phyloP scores from a whole-genome alignment of 2,113 vertebrate species.

The Siniperca chuatsi region DNA sequence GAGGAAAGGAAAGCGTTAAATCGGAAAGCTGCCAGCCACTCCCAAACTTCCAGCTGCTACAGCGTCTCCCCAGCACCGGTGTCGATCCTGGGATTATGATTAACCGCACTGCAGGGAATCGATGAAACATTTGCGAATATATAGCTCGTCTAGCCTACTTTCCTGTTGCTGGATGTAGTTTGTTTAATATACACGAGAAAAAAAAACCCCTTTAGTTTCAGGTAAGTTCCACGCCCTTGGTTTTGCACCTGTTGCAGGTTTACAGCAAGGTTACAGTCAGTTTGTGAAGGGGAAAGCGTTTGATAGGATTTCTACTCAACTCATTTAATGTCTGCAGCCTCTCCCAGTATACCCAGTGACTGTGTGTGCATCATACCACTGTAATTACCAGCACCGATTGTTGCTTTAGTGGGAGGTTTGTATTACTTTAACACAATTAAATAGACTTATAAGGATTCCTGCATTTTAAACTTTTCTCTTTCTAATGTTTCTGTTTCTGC shows the following conservation, averaged over 20 bases:
- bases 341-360: constrained; percentile 18
- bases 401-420: not conserved
- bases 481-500: not conserved
- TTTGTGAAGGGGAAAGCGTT: not conserved
- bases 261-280: not conserved
- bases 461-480: not conserved
- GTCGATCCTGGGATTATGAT: constrained; percentile 35
- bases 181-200: not conserved
- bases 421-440: not conserved
- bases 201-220: not conserved
- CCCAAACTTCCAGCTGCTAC: constrained; percentile 78
- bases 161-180: constrained; percentile 17
- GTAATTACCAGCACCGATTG: constrained; percentile 32
- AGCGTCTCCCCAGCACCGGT: constrained; percentile 63
- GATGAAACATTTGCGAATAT: not conserved
- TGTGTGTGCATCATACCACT: not conserved
- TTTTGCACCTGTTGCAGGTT: constrained; percentile 69
- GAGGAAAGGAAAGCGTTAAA: constrained; percentile 78
- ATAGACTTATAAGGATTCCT: not conserved
- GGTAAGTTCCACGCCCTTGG: constrained; percentile 52
- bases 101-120: not conserved
- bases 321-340: constrained; percentile 22
- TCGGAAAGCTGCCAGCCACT: constrained; percentile 69
- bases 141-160: fast-evolving
- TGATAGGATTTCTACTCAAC: not conserved